Evolutionary conservation across 2,888 invertebrate species (phyloP), one percentile per base, ranked within the genome.

Genomic region (Sphaerophoria taeniata): DNA sequence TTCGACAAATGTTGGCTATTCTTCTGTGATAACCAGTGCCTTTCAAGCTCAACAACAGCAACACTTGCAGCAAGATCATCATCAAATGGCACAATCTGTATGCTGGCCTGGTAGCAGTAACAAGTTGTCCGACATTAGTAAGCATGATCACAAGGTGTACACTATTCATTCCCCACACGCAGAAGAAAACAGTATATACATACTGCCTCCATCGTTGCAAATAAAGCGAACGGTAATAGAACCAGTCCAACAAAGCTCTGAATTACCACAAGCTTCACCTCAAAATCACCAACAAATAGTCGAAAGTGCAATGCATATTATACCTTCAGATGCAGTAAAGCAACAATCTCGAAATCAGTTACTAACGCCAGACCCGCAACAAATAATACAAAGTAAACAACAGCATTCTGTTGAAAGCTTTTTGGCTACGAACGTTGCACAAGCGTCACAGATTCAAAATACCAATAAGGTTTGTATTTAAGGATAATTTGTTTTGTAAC

Each of bases 11-110:
- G 95, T 96, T 83, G 96, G 95, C 75, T 97, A 97, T 91, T 95
- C 97, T 67, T 96, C 96, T 87, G 97, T 97, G 83, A 97, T 97
- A 89, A 96, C 96, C 51, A 93, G 96, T 89, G 95, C 96, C 88
- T 91, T 87, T 61, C 81, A 85, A 70, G 81, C 56, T 90, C 91
- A 90, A 88, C 93, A 91, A 88, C 94, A 93, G 88, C 93, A 72
- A 88, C 90, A 82, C 87, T 91, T 67, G 76, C 88, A 74, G 87
- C 92, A 83, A 83, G 89, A 56, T 47, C 75, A 61, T 36, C 71
- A 80, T n/a, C 76, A 69, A 63, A 69, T 69, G 43, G 81, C 76
- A 73, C 72, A 81, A 12, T n/a, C 85, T 60, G 76, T 51, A 63
- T 76, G 85, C 63, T 85, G 85, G 85, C 31, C 74, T 6, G 49